These are phyloP conservation scores for Idaea biselata DNA, from an alignment of 2,888 invertebrate species.

Conservation along the genomic window DNA sequence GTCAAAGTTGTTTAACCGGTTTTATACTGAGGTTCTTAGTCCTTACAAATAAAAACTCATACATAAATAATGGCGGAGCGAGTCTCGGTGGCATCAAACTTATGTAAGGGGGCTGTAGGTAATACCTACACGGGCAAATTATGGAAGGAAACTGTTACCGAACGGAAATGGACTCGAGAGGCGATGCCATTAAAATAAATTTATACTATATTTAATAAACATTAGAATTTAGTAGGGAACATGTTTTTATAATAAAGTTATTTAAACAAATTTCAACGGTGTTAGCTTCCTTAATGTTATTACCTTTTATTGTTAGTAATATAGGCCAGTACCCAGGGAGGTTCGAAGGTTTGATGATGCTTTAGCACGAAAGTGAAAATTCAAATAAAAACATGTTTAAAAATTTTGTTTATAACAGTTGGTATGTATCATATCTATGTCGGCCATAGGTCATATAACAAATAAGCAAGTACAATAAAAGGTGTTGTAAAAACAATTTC, in stretches of 20 bases:
- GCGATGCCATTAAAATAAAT: slow-evolving; percentile 45
- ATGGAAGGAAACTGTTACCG: slow-evolving; percentile 70
- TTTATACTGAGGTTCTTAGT: slow-evolving; percentile 63
- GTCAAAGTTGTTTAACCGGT: slow-evolving; percentile 61
- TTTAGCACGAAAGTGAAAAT: no score
- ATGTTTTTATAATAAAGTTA: slow-evolving; percentile 12
- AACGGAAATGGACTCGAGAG: slow-evolving; percentile 67
- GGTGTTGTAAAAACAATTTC: background rate
- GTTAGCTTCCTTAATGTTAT: slow-evolving; percentile 8
- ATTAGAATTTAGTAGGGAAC: slow-evolving; percentile 9
- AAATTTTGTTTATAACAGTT: no score
- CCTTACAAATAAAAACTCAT: slow-evolving; percentile 67
- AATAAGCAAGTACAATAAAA: no score
- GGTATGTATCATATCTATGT: no score
- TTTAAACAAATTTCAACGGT: background rate
- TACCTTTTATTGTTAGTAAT: background rate
- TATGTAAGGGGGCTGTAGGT: slow-evolving; percentile 48
- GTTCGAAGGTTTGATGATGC: background rate
- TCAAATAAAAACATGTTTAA: no score
- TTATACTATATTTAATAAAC: slow-evolving; percentile 40
- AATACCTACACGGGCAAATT: slow-evolving; percentile 28
- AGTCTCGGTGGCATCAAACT: slow-evolving; percentile 44
- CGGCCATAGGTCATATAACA: no score
- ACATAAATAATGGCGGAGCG: slow-evolving; percentile 64
- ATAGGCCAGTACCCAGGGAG: background rate